Base-by-base conservation (phyloP, 2,888 invertebrate genomes). In the Apodemia duryi region DNA sequence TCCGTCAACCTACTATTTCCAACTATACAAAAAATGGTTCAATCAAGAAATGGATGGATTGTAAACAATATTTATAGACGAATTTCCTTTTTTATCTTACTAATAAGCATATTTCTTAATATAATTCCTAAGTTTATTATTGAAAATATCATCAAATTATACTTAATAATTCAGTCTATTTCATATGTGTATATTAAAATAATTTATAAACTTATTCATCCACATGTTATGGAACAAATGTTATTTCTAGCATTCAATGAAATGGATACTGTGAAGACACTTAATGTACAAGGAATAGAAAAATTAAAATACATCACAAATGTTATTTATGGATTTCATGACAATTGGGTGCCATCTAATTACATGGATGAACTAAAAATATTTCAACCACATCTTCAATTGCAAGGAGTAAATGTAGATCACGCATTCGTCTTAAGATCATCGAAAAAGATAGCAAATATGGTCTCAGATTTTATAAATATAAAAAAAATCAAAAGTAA, bases 371-470 rank as follows among this genome's bases (percentile, higher is more conserved):
- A 95, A 69, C 83, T 98, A 66, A 79, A 75, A 69, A 70, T 70
- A 67, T 79, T 80, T 49, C 71, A 86, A 69, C 91, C 92, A 32
- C 70, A 77, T 35, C 69, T 91, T 1, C 69, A 74, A 67, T 75
- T 91, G 71, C 77, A 71, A 57, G 70, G 82, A 77, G 85, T 87
- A 3, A 73, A 84, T 66, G 74, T 83, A 74, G 91, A 93, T 46
- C 98, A 98, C 86, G 95, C 96, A 3, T 98, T 97, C 93, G 97
- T 98, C 6, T 80, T 98, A 54, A 92, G 93, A 61, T 86, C 93
- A 54, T 94, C 95, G 1, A 80, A 85, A 63, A 85, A 85, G 72
- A 92, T 96, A 76, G 96, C 93, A 1, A 78, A 76, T 57, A 78
- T 87, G 72, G 86, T 86, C 13, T 73, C 81, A 2, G 77, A 78